These are phyloP conservation scores for Anthonomus grandis DNA, from an alignment of 1,140 invertebrate genomes.

Conservation along the genomic window DNA sequence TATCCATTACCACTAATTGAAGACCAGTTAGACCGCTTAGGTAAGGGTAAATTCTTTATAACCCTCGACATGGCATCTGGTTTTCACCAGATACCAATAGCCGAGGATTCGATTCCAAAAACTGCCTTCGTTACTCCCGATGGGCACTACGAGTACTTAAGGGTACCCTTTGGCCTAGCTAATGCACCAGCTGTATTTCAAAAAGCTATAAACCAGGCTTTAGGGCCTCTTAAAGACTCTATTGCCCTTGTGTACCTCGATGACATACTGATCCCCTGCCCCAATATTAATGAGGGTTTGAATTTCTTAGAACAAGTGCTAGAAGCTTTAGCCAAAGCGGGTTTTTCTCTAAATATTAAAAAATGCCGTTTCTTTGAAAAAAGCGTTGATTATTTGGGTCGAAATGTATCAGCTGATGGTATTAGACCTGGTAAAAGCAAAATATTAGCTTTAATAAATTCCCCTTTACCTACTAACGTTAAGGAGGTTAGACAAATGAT, in stretches of 20 bases:
- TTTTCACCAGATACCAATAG: constrained; percentile 36
- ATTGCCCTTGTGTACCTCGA: too few relatives aligned
- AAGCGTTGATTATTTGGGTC: constrained; percentile 13
- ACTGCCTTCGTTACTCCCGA: constrained; percentile 34
- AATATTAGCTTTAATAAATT: too few relatives aligned
- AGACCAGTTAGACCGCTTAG: constrained; percentile 39
- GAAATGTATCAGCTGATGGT: too few relatives aligned
- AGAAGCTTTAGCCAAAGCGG: constrained; percentile 17
- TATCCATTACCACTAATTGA: constrained; percentile 42
- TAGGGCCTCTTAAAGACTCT: too few relatives aligned
- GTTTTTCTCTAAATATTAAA: constrained; percentile 17
- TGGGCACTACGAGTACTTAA: constrained; percentile 36
- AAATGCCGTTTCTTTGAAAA: constrained; percentile 20
- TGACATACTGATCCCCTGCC: constrained; percentile 19
- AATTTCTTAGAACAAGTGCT: constrained; percentile 30
- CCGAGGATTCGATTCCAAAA: constrained; percentile 41
- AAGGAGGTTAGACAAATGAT: constrained; percentile 40
- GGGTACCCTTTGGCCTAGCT: constrained; percentile 38
- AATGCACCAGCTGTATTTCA: constrained; percentile 15
- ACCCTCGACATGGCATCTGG: too few relatives aligned
- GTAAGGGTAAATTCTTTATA: constrained; percentile 33
- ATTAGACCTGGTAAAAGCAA: too few relatives aligned
- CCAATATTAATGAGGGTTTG: constrained; percentile 29
- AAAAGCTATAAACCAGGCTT: constrained; percentile 12
- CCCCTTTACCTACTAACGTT: too few relatives aligned